Base-by-base conservation (phyloP, 2,113 vertebrate species). In the Centrocercus urophasianus region DNA sequence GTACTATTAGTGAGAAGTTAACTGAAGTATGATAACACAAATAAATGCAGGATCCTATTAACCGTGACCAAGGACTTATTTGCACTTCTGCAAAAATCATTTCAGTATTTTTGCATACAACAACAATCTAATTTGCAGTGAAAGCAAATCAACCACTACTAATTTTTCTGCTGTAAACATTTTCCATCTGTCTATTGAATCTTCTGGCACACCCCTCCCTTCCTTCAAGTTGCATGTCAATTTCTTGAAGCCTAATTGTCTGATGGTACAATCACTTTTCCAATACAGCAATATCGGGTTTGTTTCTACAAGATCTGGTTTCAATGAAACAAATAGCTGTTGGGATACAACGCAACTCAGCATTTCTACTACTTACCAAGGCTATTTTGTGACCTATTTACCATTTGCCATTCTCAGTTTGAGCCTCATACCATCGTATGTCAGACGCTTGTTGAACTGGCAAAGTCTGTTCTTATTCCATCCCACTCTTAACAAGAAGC, bases 121-220 rank as follows among this genome's bases (percentile, higher is more conserved):
- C 79, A 88, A 74, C 72, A 71, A 88, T n/a, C 24, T 27, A 15
- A 76, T 93, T 85, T 81, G 56, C 73, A 72, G 40, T 40, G 69
- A 72, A 91, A 93, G 63, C 38, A 95, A 95, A 90, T 69, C 65
- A 96, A 36, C 40, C 52, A 50, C 79, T 43, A 7, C 69, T 83
- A 40, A 86, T 71, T 91, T 74, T 80, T 64, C 88, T 27, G 30
- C 82, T 97, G 85, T 34, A 91, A 94, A 91, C 52, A 45, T 69
- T 90, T 88, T 90, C 88, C 90, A 88, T 82, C 88, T 90, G 89
- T 72, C 83, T 69, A 54, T 75, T 91, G 67, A 67, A 93, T 32
- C 57, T 57, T 74, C 10, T 83, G 89, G 85, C 89, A 88, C 4
- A 0, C 52, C 80, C 59, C 54, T 90, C 25, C 25, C 72, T 83